Evolutionary conservation across 2,113 vertebrate species (phyloP).

Genomic region (Phylloscopus trochilus): DNA sequence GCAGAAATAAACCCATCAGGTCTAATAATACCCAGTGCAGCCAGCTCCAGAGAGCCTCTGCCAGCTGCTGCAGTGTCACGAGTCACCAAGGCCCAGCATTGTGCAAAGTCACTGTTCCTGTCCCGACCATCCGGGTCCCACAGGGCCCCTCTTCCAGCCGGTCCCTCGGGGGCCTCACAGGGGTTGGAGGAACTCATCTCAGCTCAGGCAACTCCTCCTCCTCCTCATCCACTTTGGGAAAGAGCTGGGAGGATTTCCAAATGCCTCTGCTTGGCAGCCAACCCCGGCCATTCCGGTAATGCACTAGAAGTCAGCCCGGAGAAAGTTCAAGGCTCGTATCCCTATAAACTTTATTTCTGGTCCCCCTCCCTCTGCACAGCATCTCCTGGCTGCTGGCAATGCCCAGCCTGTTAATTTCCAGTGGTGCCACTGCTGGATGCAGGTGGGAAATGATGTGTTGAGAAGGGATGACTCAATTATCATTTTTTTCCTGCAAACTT

Average conservation of each 20-base stretch:
- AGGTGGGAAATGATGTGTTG: background rate
- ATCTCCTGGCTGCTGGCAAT: background rate
- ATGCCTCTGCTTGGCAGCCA: background rate
- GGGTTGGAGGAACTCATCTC: background rate
- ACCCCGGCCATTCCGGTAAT: background rate
- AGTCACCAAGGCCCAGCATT: accelerated
- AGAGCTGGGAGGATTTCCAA: constrained; percentile 7
- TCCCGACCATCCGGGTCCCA: accelerated
- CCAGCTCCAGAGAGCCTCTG: background rate
- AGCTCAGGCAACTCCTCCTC: background rate
- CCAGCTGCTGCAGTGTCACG: background rate
- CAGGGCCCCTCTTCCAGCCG: background rate
- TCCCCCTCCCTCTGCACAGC: background rate
- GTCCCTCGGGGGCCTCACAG: background rate
- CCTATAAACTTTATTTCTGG: background rate
- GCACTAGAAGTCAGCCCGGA: accelerated
- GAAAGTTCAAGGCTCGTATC: background rate
- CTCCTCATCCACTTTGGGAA: background rate
- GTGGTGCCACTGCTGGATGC: background rate
- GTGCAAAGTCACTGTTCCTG: background rate
- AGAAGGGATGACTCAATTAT: background rate
- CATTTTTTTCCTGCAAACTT: background rate
- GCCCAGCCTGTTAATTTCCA: background rate
- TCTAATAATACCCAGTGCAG: background rate
- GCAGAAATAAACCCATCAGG: background rate